Conservation (phyloP, 1,140 invertebrate genomes). For the Alviniconcha marisindica region DNA sequence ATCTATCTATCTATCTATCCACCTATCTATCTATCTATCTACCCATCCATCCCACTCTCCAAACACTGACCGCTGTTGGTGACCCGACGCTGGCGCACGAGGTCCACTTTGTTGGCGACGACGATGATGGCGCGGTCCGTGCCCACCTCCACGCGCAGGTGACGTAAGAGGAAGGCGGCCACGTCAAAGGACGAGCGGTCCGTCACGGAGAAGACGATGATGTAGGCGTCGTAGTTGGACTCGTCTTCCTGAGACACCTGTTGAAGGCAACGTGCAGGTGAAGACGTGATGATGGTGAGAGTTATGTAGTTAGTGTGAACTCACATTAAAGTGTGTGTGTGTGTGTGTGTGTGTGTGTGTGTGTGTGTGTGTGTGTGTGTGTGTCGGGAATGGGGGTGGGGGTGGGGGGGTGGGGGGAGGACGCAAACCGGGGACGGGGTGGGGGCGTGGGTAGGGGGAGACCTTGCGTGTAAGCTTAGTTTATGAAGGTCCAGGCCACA, state of each 20-base stretch:
- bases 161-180: constrained; percentile 59
- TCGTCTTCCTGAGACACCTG: constrained; percentile 47
- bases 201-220: constrained; percentile 93
- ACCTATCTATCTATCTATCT: no score
- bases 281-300: not conserved
- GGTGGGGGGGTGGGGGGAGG: not conserved
- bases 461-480: no score
- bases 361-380: not conserved
- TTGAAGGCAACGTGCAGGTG: not conserved
- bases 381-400: not conserved
- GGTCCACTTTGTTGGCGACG: constrained; percentile 67
- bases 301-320: not conserved
- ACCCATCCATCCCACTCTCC: no score
- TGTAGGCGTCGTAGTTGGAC: constrained; percentile 85
- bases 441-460: no score
- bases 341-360: not conserved
- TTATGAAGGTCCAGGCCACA: no score
- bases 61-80: constrained; percentile 57
- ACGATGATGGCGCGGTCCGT: constrained; percentile 63
- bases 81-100: constrained; percentile 62
- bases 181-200: constrained; percentile 83
- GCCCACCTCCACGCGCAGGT: constrained; percentile 59
- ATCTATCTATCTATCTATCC: no score
- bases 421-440: no score
- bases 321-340: not conserved